Base-by-base conservation (phyloP, 2,888 invertebrate species). In the Epinotia nisella region DNA sequence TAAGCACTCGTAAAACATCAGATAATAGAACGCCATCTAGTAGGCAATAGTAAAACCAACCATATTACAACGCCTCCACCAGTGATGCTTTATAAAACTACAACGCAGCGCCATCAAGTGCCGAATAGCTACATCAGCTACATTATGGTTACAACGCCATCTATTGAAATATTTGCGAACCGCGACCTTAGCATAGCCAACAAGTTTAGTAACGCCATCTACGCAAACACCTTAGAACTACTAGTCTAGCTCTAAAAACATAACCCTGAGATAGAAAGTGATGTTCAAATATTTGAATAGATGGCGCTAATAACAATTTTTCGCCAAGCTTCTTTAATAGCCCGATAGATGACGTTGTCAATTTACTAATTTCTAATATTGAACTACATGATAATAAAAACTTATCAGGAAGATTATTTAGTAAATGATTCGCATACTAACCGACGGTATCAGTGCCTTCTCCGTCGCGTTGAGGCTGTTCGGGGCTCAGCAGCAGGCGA, bases 401-500 rank as follows among this genome's bases (percentile, higher is more conserved):
- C n/a, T 3, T 21, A 21, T 15, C 29, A 5, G 29, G 5, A 29
- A 29, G 35, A 9, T 24, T 24, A 24, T 35, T 35, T 35, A 7
- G 35, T 35, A 35, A 35, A n/a, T 15, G 1, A 9, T 59, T 19
- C 4, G n/a, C 5, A 15, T 71, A 85, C 93, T 85, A 73, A 93
- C 93, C 93, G 73, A 92, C 90, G 70, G 87, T 87, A 71, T 93
- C 92, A 19, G 88, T 83, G 72, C 81, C 83, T 15, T 92, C 90
- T 72, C 88, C 92, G 29, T 91, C 87, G n/a, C 79, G 83, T 55
- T 84, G 82, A 78, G 84, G 86, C 82, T 94, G 94, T 75, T 95
- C 92, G 74, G 94, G 95, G 82, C 95, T 95, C 82, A 97, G 95
- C 80, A 96, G 95, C 81, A 95, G 94, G 77, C 96, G 95, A 74